Evolutionary conservation across 2,888 invertebrate genomes (phyloP).

Genomic region (Andrena minutula): DNA sequence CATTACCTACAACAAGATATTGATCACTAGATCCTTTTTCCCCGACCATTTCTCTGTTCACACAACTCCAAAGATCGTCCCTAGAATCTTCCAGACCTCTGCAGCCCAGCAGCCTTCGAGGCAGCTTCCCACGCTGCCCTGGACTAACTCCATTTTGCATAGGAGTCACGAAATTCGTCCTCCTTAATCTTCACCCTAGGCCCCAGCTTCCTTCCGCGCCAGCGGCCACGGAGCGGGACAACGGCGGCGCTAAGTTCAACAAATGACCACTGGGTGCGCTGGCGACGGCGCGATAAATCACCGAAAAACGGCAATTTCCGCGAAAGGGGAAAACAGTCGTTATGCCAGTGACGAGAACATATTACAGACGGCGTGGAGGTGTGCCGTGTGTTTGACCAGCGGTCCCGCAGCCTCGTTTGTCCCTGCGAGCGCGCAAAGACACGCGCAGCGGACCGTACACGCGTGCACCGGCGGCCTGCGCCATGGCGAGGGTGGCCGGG

Average conservation of each 20-base stretch:
- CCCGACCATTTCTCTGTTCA: neutral
- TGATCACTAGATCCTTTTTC: neutral
- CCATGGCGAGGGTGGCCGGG: slow-evolving; percentile 49
- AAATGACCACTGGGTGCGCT: neutral
- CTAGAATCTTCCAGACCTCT: neutral
- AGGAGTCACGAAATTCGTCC: neutral
- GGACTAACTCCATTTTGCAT: slow-evolving; percentile 29
- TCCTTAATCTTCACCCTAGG: slow-evolving; percentile 4
- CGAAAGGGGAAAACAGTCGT: slow-evolving; percentile 77
- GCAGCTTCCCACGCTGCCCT: slow-evolving; percentile 26
- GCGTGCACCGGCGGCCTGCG: slow-evolving; percentile 39
- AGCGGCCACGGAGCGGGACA: slow-evolving; percentile 11
- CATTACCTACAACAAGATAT: neutral
- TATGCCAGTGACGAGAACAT: slow-evolving; percentile 81
- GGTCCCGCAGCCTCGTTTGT: slow-evolving; percentile 76
- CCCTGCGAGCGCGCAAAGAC: slow-evolving; percentile 63
- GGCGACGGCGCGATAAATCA: slow-evolving; percentile 69
- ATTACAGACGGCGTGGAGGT: slow-evolving; percentile 75
- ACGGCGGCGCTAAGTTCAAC: neutral
- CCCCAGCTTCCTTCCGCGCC: slow-evolving; percentile 11
- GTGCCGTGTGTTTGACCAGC: slow-evolving; percentile 78
- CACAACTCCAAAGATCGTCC: neutral
- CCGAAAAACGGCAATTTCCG: slow-evolving; percentile 76
- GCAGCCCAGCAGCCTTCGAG: neutral
- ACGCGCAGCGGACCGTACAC: slow-evolving; percentile 56